These are phyloP conservation scores for Austrolebias charrua DNA, from an alignment of 2,797 vertebrate species.

Conservation along the genomic window DNA sequence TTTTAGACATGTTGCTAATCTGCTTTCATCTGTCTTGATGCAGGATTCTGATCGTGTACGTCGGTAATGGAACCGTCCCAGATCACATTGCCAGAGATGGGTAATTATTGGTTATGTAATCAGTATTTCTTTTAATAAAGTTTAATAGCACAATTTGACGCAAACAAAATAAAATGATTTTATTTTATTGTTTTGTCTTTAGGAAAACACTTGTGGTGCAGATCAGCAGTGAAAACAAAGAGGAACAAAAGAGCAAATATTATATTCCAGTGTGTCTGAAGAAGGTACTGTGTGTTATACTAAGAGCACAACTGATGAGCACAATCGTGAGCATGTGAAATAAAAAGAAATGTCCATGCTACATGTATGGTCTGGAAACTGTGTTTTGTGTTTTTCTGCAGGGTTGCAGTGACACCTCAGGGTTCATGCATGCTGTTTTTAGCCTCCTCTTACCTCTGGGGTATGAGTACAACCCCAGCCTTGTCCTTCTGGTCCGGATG, in stretches of 20 bases:
- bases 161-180: not conserved
- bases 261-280: constrained; percentile 69
- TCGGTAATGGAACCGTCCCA: constrained; percentile 61
- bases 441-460: constrained; percentile 75
- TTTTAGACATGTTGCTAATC: not conserved
- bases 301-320: too few relatives aligned
- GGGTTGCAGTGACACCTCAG: constrained; percentile 57
- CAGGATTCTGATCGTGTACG: constrained; percentile 76
- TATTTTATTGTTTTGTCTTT: constrained; percentile 8
- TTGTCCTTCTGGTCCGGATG: constrained; percentile 69
- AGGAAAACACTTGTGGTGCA: constrained; percentile 76
- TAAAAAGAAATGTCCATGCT: too few relatives aligned
- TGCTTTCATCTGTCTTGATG: constrained; percentile 4
- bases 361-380: too few relatives aligned
- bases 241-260: constrained; percentile 44
- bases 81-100: constrained; percentile 48
- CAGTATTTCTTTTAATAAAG: too few relatives aligned
- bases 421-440: constrained; percentile 67
- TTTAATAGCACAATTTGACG: not conserved
- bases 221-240: constrained; percentile 51
- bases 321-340: too few relatives aligned
- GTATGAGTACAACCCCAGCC: constrained; percentile 73
- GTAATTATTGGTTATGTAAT: constrained; percentile 42
- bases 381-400: constrained; percentile 31
- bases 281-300: constrained; percentile 58